These are phyloP conservation scores for Hydraecia micacea DNA, from an alignment of 2,888 invertebrate species.

Conservation along the genomic window DNA sequence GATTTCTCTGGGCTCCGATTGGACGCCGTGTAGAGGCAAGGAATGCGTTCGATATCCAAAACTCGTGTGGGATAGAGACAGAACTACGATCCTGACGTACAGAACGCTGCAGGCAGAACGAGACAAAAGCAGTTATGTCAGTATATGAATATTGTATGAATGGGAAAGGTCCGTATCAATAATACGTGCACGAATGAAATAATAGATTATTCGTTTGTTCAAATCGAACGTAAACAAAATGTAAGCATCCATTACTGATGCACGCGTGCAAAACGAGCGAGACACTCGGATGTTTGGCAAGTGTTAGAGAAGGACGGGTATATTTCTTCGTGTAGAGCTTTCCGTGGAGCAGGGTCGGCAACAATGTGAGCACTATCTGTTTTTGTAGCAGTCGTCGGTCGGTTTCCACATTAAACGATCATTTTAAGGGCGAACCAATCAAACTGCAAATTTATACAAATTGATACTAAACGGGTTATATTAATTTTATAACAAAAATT, in stretches of 20 bases:
- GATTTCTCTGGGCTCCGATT: constrained; percentile 83
- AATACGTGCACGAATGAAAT: constrained; percentile 90
- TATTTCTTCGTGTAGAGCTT: constrained; percentile 67
- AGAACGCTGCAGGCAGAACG: constrained; percentile 63
- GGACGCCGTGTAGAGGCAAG: constrained; percentile 70
- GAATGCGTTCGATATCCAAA: constrained; percentile 79
- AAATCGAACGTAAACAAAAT: constrained; percentile 90
- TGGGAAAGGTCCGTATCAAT: constrained; percentile 87
- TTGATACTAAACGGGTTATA: constrained; percentile 90
- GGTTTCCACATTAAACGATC: constrained; percentile 90
- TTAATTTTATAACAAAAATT: constrained; percentile 91
- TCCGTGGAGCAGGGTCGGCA: constrained; percentile 64
- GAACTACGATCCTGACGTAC: constrained; percentile 32
- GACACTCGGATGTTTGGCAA: constrained; percentile 52
- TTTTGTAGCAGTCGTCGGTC: constrained; percentile 88
- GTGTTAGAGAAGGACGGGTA: constrained; percentile 75
- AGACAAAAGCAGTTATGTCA: constrained; percentile 75
- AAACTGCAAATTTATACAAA: constrained; percentile 90
- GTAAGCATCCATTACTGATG: constrained; percentile 89
- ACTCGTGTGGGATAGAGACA: constrained; percentile 74
- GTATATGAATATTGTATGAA: constrained; percentile 86
- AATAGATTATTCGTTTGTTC: constrained; percentile 91
- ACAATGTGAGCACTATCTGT: constrained; percentile 81
- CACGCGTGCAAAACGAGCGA: constrained; percentile 74
- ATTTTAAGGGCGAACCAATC: constrained; percentile 90